Evolutionary conservation across 2,113 vertebrate genomes (phyloP).

Genomic region (Phalacrocorax aristotelis): DNA sequence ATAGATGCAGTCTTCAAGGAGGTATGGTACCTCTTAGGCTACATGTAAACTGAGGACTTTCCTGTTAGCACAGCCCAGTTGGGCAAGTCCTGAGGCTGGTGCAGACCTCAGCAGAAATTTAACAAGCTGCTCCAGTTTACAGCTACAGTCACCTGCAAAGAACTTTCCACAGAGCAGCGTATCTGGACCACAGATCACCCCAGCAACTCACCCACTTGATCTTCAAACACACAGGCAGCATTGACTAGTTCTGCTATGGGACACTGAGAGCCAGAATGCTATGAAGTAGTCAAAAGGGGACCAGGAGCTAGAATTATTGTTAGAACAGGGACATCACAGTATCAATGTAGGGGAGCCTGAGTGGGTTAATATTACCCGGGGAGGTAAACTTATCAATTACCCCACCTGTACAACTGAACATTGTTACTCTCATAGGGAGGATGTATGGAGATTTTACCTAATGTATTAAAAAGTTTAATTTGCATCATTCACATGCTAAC

Average conservation of each 20-base stretch:
- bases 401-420: not conserved
- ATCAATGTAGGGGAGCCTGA: not conserved
- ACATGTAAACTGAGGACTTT: not conserved
- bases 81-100: not conserved
- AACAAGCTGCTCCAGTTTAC: not conserved
- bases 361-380: not conserved
- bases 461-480: not conserved
- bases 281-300: rapidly evolving
- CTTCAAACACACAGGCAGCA: not conserved
- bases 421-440: not conserved
- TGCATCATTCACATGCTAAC: not conserved
- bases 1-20: not conserved
- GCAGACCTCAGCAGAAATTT: not conserved
- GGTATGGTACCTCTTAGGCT: not conserved
- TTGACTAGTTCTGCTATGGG: not conserved
- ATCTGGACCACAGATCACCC: not conserved
- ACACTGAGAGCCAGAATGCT: not conserved
- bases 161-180: not conserved
- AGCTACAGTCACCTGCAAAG: not conserved
- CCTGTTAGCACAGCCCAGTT: not conserved
- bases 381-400: not conserved
- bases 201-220: not conserved
- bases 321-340: not conserved
- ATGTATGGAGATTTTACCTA: not conserved
- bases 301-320: not conserved